phyloP scores from a whole-genome alignment of 2,888 invertebrate species.

The Sisyra terminalis region DNA sequence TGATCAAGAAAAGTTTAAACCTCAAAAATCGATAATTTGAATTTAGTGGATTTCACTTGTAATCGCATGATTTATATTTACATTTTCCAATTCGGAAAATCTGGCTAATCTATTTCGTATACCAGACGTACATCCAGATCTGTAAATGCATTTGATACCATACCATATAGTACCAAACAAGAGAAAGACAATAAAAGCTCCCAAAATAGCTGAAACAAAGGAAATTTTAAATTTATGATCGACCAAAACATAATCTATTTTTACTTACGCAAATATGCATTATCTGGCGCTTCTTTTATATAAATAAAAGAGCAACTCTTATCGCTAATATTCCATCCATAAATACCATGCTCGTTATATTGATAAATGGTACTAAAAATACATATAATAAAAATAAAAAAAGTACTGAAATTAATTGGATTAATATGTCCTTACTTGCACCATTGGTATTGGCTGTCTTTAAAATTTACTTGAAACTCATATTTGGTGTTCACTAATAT shows the following conservation, averaged over 20 bases:
- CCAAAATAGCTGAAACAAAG: conserved; percentile 23
- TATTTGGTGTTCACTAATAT: conserved; percentile 23
- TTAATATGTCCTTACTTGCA: conserved; percentile 18
- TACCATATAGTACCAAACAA: conserved; percentile 29
- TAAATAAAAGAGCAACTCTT: conserved; percentile 19
- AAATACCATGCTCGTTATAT: conserved; percentile 25
- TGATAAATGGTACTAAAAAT: conserved; percentile 19
- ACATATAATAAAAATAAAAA: background rate
- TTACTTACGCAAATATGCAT: conserved; percentile 26
- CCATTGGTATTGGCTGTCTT: conserved; percentile 12
- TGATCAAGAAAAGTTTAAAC: too few species aligned
- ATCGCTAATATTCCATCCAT: conserved; percentile 24
- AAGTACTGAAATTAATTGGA: background rate
- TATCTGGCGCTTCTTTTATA: conserved; percentile 25
- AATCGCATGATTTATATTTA: conserved; percentile 13
- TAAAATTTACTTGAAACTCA: conserved; percentile 19
- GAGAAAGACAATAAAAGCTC: conserved; percentile 26
- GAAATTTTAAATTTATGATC: conserved; percentile 4
- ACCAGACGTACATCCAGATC: conserved; percentile 17
- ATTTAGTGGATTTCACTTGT: background rate
- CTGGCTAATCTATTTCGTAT: conserved; percentile 14
- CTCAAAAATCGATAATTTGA: too few species aligned
- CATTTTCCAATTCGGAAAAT: conserved; percentile 21
- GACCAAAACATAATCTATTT: background rate
- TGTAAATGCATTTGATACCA: conserved; percentile 28